A percentile compares a stretch with the other conserved stretches of the same genome.
Conservation (phyloP, 2,888 invertebrate species). For the Eilema griseolum region DNA sequence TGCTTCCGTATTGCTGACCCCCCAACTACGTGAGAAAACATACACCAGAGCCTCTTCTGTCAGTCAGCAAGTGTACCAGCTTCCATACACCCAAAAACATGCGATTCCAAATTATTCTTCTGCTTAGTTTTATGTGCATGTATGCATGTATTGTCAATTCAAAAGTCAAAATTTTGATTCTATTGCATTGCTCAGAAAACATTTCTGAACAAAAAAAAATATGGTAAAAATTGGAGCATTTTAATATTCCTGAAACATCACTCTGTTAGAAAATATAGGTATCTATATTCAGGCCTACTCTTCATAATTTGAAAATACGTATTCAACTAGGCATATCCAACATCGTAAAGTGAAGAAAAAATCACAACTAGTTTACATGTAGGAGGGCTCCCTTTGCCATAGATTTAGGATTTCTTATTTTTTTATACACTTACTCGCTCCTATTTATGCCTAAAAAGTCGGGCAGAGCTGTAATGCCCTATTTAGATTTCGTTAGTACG, state of each 20-base stretch:
- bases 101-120: no score
- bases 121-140: no score
- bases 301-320: slow-evolving; percentile 4
- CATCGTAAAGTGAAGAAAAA: neutral
- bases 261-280: neutral
- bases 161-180: no score
- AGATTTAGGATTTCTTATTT: neutral
- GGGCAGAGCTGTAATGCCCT: neutral
- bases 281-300: slow-evolving; percentile 2
- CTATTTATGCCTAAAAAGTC: neutral
- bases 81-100: no score
- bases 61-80: no score
- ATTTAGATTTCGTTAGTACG: neutral
- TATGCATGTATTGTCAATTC: no score
- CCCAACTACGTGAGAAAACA: no score
- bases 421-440: neutral
- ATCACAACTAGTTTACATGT: slow-evolving; percentile 4
- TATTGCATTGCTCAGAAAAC: neutral
- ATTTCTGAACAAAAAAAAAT: neutral
- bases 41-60: no score
- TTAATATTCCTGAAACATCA: neutral
- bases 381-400: neutral
- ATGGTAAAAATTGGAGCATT: neutral
- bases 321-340: slow-evolving; percentile 4
- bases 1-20: no score